These are phyloP conservation scores for Xestobium rufovillosum DNA, from an alignment of 2,888 invertebrate genomes.

Conservation along the genomic window DNA sequence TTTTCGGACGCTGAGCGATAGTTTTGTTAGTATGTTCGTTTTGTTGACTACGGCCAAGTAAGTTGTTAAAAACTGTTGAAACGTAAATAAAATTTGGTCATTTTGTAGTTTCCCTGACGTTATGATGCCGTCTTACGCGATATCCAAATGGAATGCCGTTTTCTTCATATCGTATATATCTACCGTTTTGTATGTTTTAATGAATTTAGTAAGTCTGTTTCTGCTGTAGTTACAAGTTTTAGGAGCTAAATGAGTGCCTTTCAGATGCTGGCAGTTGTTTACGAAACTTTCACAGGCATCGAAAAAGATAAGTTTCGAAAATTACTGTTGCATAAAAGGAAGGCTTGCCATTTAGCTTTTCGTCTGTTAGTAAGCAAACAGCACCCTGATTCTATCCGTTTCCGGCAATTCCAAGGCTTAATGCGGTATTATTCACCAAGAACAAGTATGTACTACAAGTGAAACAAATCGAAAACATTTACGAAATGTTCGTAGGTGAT, in stretches of 20 bases:
- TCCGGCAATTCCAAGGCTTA: constrained; percentile 72
- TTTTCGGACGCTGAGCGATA: constrained; percentile 70
- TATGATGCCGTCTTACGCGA: constrained; percentile 85
- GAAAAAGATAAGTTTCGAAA: constrained; percentile 82
- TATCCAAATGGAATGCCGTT: constrained; percentile 72
- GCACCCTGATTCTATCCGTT: constrained; percentile 58
- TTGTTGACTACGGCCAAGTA: constrained; percentile 87
- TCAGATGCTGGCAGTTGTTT: constrained; percentile 83
- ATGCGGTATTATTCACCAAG: constrained; percentile 72
- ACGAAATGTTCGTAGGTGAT: constrained; percentile 46
- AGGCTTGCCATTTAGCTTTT: constrained; percentile 76
- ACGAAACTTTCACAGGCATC: constrained; percentile 79
- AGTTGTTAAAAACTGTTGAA: constrained; percentile 49
- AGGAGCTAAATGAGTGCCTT: background rate
- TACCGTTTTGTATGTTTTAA: constrained; percentile 76
- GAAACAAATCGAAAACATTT: background rate
- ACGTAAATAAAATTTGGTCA: background rate
- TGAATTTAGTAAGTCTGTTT: constrained; percentile 67
- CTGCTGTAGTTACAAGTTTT: background rate
- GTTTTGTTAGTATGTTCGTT: constrained; percentile 83
- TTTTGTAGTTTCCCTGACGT: constrained; percentile 77
- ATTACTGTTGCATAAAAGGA: constrained; percentile 69
- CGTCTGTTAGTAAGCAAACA: constrained; percentile 70
- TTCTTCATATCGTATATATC: constrained; percentile 83
- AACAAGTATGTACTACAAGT: constrained; percentile 47